Percentiles rank a stretch among this genome's conserved stretches.
These are phyloP conservation scores for Schizotus pectinicornis DNA, from an alignment of 2,888 invertebrate species.

Conservation along the genomic window DNA sequence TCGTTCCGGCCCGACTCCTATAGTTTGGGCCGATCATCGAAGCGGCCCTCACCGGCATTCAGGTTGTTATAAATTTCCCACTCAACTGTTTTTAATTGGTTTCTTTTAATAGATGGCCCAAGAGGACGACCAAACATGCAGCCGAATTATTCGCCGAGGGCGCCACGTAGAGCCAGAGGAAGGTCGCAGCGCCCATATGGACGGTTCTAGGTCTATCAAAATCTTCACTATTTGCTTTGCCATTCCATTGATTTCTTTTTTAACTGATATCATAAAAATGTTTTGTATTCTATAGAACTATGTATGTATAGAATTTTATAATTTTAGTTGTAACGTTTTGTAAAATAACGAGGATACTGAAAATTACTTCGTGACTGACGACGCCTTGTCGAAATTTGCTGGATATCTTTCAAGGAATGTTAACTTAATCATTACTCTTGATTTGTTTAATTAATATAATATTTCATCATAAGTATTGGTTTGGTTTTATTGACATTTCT, in stretches of 20 bases:
- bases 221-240: not conserved
- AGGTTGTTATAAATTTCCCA: constrained; percentile 30
- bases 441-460: constrained; percentile 6
- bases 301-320: constrained; percentile 15
- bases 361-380: constrained; percentile 12
- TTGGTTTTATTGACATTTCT: too few relatives aligned
- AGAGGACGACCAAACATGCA: constrained; percentile 37
- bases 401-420: constrained; percentile 8
- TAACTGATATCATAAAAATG: constrained; percentile 1
- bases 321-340: constrained; percentile 13
- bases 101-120: constrained; percentile 32
- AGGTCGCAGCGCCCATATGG: constrained; percentile 50
- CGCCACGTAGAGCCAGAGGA: constrained; percentile 48
- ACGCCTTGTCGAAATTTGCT: not conserved
- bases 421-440: constrained; percentile 13
- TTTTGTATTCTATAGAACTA: constrained; percentile 11
- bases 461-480: constrained; percentile 1
- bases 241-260: constrained; percentile 9
- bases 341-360: constrained; percentile 11
- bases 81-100: constrained; percentile 7
- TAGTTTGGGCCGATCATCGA: constrained; percentile 65
- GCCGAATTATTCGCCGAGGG: constrained; percentile 45
- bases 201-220: constrained; percentile 28
- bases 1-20: constrained; percentile 66
- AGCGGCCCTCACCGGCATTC: constrained; percentile 34